phyloP scores from a whole-genome alignment of 1,140 invertebrate species.

The Leptinotarsa undecemlineata region DNA sequence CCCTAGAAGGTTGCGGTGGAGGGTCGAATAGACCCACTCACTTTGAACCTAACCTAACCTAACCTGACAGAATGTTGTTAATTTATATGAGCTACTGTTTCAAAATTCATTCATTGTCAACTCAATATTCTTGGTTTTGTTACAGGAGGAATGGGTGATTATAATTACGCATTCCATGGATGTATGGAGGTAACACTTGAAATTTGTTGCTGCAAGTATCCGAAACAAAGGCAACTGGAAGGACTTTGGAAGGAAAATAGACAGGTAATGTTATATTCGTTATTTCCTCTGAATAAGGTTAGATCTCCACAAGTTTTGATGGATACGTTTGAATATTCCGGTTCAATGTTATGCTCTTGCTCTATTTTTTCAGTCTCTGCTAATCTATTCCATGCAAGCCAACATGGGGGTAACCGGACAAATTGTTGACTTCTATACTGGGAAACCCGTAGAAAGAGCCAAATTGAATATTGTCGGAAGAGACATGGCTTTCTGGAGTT shows the following conservation, averaged over 20 bases:
- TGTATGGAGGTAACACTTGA: constrained; percentile 72
- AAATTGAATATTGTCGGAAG: constrained; percentile 56
- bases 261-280: constrained; percentile 33
- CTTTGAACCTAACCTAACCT: too few relatives aligned
- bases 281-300: too few relatives aligned
- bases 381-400: constrained; percentile 51
- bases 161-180: constrained; percentile 68
- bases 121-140: constrained; percentile 4
- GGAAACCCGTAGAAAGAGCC: constrained; percentile 51
- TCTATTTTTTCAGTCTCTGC: constrained; percentile 47
- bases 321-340: too few relatives aligned
- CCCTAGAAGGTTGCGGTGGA: too few relatives aligned
- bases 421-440: constrained; percentile 53
- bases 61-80: too few relatives aligned
- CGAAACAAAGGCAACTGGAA: constrained; percentile 57
- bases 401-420: constrained; percentile 58
- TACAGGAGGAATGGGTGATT: constrained; percentile 66
- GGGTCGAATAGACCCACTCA: too few relatives aligned
- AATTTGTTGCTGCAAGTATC: constrained; percentile 69
- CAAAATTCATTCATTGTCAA: too few relatives aligned
- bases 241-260: constrained; percentile 67
- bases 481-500: constrained; percentile 50
- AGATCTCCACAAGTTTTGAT: too few relatives aligned
- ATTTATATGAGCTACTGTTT: too few relatives aligned
- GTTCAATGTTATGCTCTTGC: too few relatives aligned